phyloP scores from a whole-genome alignment of 2,113 vertebrate species.

The Brachypodius melanocephalos region DNA sequence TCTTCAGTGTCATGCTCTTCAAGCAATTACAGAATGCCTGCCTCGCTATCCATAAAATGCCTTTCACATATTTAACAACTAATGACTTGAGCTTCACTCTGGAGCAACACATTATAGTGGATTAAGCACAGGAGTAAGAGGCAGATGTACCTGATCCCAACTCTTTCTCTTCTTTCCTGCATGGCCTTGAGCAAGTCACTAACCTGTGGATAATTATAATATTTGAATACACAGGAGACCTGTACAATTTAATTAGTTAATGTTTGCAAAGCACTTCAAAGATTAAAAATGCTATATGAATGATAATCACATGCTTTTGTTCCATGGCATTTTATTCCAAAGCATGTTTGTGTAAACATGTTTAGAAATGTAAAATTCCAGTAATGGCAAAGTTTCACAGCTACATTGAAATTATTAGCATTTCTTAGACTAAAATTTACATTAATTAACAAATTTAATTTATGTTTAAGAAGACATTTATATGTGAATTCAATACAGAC shows the following conservation, averaged over 20 bases:
- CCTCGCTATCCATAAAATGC: background rate
- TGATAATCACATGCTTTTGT: background rate
- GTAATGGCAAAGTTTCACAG: background rate
- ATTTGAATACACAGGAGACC: background rate
- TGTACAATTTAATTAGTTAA: conserved; percentile 36
- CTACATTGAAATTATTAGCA: background rate
- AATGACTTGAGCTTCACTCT: background rate
- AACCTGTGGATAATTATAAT: background rate
- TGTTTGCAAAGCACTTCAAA: conserved; percentile 11
- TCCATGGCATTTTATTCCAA: background rate
- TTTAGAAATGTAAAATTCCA: background rate
- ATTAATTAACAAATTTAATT: background rate
- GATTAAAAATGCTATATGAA: background rate
- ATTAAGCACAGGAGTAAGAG: background rate
- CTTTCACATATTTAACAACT: background rate
- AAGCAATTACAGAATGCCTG: background rate
- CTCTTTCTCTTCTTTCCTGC: background rate
- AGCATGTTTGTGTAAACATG: background rate
- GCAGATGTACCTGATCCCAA: background rate
- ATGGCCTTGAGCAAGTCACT: conserved; percentile 22
- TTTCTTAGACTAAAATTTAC: background rate
- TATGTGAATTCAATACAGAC: background rate
- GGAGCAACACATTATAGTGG: background rate
- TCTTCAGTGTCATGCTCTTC: background rate
- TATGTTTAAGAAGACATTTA: background rate